Conservation (phyloP, 2,797 vertebrate genomes). For the Dicrostonyx torquatus region DNA sequence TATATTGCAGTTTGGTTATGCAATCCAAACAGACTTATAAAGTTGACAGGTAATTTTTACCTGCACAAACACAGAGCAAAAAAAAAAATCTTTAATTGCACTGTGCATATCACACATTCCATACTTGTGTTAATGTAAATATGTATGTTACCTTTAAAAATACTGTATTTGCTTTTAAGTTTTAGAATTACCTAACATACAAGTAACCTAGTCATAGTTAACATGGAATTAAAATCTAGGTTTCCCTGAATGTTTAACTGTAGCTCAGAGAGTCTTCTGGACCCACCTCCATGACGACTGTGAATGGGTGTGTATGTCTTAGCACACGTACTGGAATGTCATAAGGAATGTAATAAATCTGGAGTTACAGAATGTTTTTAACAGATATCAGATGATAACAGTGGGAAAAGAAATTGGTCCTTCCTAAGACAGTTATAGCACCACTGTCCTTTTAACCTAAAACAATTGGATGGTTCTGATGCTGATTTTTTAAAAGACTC, state of each 20-base stretch:
- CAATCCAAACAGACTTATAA: background rate
- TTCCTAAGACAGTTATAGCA: background rate
- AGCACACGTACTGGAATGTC: background rate
- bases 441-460: background rate
- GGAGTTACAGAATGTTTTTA: background rate
- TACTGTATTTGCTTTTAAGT: background rate
- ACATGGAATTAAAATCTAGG: background rate
- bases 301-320: background rate
- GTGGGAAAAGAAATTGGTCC: background rate
- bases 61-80: background rate
- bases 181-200: background rate
- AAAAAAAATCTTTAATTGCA: background rate
- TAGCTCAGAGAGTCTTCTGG: background rate
- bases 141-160: background rate
- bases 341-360: background rate
- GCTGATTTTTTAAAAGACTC: background rate
- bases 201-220: background rate
- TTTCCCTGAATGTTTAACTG: background rate
- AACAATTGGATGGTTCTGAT: background rate
- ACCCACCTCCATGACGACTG: background rate
- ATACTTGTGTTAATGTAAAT: background rate
- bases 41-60: background rate
- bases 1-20: background rate
- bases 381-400: background rate
- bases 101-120: background rate